These are phyloP conservation scores for Ranitomeya variabilis DNA, from an alignment of 2,113 vertebrate genomes.

Conservation along the genomic window DNA sequence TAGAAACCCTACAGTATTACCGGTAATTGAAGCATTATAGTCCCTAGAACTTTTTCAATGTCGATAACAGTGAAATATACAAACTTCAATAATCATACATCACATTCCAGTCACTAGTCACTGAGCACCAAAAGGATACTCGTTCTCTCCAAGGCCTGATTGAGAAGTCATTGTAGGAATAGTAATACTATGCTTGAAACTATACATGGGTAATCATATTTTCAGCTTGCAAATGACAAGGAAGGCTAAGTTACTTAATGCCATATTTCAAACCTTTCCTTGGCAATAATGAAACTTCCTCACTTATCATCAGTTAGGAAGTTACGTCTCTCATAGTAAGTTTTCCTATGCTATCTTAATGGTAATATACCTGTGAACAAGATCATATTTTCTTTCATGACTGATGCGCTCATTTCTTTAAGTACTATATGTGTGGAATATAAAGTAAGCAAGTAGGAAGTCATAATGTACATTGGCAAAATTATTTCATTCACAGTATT, in stretches of 20 bases:
- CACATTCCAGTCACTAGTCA: conserved; percentile 56
- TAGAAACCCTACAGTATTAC: conserved; percentile 15
- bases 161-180: conserved; percentile 45
- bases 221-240: conserved; percentile 21
- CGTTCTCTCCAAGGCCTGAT: conserved; percentile 50
- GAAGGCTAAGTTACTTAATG: conserved; percentile 40
- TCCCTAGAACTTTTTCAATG: conserved; percentile 38
- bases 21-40: conserved; percentile 44
- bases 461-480: neutral
- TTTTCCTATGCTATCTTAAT: neutral
- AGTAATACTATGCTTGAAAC: conserved; percentile 23
- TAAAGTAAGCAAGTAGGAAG: neutral
- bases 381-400: neutral
- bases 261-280: conserved; percentile 7
- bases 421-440: neutral
- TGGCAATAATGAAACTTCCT: conserved; percentile 30
- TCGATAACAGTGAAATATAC: conserved; percentile 44
- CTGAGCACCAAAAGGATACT: conserved; percentile 47
- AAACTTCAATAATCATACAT: conserved; percentile 54
- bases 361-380: conserved; percentile 5
- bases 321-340: neutral
- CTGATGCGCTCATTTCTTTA: neutral
- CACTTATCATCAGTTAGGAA: neutral
- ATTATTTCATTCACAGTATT: neutral
- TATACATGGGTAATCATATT: conserved; percentile 40